Base-by-base conservation (phyloP, 2,888 invertebrate genomes). In the Chironomus riparius region DNA sequence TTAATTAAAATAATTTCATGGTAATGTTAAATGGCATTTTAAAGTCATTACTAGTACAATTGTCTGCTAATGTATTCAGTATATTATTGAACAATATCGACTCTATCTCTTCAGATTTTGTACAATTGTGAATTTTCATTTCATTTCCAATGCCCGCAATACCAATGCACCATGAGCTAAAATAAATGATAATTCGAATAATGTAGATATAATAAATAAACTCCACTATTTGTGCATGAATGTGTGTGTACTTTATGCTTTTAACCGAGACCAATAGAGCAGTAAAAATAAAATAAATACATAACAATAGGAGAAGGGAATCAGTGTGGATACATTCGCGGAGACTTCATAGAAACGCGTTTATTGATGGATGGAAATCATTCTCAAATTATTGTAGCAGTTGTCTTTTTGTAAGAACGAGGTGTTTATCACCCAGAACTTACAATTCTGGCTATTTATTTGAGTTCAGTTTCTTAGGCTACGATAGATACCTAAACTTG, bases 1-100 rank as follows among this genome's bases (percentile, higher is more conserved):
- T 22, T 65, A 65, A 65, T 65, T 65, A 65, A 65, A 65, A 65
- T 65, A 65, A 65, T 65, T 65, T 24, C 21, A 65, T 65, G 22
- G 65, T 65, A 10, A 38, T 21, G 65, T 65, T 65, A 65, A 65
- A 65, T 22, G 21, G 21, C 24, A 65, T 12, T 65, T 65, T 65
- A 65, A 24, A 22, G 65, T 65, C 65, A 65, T 65, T 65, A 65
- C 56, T 15, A 24, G 10, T 10, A 4, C 65, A 22, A 22, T 24
- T 65, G 21, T 65, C 6, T 65, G 22, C 6, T 21, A 13, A 24
- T 65, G 21, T 24, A 65, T 65, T 22, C 21, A 65, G 24, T 22
- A 13, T 65, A 65, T 65, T 65, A 65, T 21, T 65, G 65, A 65
- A 24, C 65, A 22, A 65, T 21, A 56, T 21, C 24, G 65, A 65